Percentiles rank a stretch among this genome's conserved stretches.
Conservation (phyloP, 2,113 vertebrate genomes). For the Piaya cayana region DNA sequence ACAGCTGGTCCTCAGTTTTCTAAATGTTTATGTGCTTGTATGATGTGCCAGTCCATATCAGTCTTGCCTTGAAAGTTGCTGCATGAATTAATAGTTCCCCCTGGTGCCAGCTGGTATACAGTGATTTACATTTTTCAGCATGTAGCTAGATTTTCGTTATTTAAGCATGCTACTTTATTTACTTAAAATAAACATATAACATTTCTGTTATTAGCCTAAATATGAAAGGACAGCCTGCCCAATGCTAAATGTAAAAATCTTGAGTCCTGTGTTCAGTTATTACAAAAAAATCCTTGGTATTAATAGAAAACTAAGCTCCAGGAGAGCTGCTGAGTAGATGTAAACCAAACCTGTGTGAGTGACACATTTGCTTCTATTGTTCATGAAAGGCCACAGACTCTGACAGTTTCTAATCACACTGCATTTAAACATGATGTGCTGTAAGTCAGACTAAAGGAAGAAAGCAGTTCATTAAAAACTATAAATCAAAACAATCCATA, state of each 20-base stretch:
- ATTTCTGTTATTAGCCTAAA: conserved; percentile 27
- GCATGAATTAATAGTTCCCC: conserved; percentile 53
- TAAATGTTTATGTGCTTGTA: background rate
- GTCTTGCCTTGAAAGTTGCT: background rate
- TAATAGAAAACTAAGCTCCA: background rate
- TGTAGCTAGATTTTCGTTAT: background rate
- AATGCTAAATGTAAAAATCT: background rate
- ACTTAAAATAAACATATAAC: conserved; percentile 2
- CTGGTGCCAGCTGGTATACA: conserved; percentile 39
- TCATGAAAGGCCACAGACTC: background rate
- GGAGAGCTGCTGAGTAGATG: background rate
- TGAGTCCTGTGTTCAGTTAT: background rate
- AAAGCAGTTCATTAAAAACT: background rate
- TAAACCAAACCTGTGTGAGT: background rate
- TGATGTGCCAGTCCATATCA: background rate
- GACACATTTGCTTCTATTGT: background rate
- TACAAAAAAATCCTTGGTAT: background rate
- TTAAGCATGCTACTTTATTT: background rate
- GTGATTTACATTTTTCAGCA: conserved; percentile 16
- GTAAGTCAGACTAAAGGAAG: background rate
- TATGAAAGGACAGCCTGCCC: background rate
- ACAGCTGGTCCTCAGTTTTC: background rate
- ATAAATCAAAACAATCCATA: background rate
- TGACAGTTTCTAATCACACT: conserved; percentile 38
- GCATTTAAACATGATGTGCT: background rate